phyloP scores from a whole-genome alignment of 2,888 invertebrate species.

The Hyppa rectilinea region DNA sequence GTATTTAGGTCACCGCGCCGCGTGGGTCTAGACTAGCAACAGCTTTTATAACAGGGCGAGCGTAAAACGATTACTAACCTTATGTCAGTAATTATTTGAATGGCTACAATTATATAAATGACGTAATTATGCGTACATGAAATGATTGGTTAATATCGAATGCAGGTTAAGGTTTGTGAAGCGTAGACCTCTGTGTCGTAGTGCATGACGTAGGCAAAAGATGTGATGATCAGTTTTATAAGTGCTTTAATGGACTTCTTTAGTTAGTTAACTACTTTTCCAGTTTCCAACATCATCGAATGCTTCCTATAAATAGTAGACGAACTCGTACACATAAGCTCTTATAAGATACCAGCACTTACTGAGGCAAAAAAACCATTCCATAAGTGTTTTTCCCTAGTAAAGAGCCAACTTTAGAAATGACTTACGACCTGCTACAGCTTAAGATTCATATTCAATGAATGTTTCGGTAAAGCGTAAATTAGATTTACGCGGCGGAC shows the following conservation, averaged over 20 bases:
- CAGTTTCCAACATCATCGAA: not conserved
- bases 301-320: conserved; percentile 11
- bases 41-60: conserved; percentile 74
- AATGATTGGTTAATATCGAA: conserved; percentile 37
- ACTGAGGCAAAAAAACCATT: conserved; percentile 42
- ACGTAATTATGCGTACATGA: conserved; percentile 38
- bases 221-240: not conserved
- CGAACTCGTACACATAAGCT: not conserved
- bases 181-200: not conserved
- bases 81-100: conserved; percentile 62
- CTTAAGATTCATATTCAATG: conserved; percentile 71
- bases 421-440: conserved; percentile 68
- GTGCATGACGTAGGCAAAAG: not conserved
- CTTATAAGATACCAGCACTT: conserved; percentile 20
- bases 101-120: conserved; percentile 44
- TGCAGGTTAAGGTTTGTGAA: conserved; percentile 9
- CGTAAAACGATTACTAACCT: conserved; percentile 59
- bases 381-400: conserved; percentile 51
- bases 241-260: not conserved
- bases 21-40: conserved; percentile 86
- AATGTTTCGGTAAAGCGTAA: conserved; percentile 78
- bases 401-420: conserved; percentile 64
- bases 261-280: not conserved
- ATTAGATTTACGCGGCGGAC: conserved; percentile 78
- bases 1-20: conserved; percentile 88